Evolutionary conservation across 2,888 invertebrate genomes (phyloP).

Genomic region (Endotricha flammealis): DNA sequence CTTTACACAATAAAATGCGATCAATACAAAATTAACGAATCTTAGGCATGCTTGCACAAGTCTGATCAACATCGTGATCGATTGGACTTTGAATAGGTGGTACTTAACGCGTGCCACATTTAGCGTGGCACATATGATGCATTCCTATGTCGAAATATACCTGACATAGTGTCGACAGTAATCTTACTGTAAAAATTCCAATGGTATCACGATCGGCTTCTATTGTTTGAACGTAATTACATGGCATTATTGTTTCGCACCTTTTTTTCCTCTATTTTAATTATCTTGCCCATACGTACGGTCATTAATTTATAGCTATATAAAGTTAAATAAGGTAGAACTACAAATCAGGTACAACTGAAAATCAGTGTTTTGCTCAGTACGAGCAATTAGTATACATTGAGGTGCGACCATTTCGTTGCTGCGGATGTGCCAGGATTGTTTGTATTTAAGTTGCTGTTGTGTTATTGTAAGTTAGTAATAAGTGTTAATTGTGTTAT

Average conservation of each 20-base stretch:
- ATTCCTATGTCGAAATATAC: constrained; percentile 27
- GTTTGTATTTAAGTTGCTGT: too few species aligned
- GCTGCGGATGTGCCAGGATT: too few species aligned
- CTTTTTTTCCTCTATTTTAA: not conserved
- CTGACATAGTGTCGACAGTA: constrained; percentile 5
- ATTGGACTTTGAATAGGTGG: constrained; percentile 30
- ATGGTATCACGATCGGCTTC: constrained; percentile 2
- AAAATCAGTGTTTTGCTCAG: too few species aligned
- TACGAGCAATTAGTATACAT: too few species aligned
- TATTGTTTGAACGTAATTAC: constrained; percentile 5
- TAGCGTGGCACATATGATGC: constrained; percentile 20
- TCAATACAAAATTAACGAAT: not conserved
- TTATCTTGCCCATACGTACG: too few species aligned
- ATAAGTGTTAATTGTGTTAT: too few species aligned
- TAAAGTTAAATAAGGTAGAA: too few species aligned
- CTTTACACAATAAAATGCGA: not conserved
- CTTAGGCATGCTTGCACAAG: constrained; percentile 28
- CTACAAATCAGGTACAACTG: too few species aligned
- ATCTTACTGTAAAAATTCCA: constrained; percentile 5
- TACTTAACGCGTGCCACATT: constrained; percentile 17
- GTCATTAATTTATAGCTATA: too few species aligned
- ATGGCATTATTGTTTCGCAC: not conserved
- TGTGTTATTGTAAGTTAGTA: too few species aligned
- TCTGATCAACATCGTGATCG: constrained; percentile 30
- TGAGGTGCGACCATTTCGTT: too few species aligned